Conservation (phyloP, 2,888 invertebrate species). For the Hyposoter dolosus region DNA sequence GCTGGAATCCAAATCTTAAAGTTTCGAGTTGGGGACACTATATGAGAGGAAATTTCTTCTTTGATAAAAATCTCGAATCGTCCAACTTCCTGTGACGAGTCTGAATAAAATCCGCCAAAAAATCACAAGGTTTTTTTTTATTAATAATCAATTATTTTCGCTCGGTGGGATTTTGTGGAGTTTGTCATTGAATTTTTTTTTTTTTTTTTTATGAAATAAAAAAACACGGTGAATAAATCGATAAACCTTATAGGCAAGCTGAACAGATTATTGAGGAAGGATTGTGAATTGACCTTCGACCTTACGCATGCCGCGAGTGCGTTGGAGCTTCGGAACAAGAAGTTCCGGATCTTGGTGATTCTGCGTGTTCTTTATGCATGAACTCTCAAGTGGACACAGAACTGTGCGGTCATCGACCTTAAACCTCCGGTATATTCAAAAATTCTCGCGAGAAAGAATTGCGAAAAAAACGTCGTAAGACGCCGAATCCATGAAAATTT, state of each 20-base stretch:
- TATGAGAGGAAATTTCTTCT: no score
- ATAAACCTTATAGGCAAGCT: slow-evolving; percentile 37
- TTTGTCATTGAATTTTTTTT: no score
- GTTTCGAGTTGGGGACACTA: not conserved
- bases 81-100: not conserved
- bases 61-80: no score
- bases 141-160: not conserved
- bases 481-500: not conserved
- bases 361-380: slow-evolving; percentile 39
- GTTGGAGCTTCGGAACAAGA: slow-evolving; percentile 30
- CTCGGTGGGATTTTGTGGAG: not conserved
- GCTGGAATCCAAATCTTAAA: not conserved
- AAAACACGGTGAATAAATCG: slow-evolving; percentile 33
- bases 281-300: slow-evolving; percentile 46
- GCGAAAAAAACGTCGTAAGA: not conserved
- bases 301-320: slow-evolving; percentile 33
- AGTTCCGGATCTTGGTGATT: slow-evolving; percentile 49
- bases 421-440: slow-evolving; percentile 39
- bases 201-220: slow-evolving; percentile 18
- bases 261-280: slow-evolving; percentile 12
- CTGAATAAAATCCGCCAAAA: not conserved
- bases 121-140: not conserved
- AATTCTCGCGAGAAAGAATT: slow-evolving; percentile 21
- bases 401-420: slow-evolving; percentile 52
- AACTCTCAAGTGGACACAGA: slow-evolving; percentile 29